Evolutionary conservation across 2,888 invertebrate species (phyloP).

Genomic region (Busseola fusca): DNA sequence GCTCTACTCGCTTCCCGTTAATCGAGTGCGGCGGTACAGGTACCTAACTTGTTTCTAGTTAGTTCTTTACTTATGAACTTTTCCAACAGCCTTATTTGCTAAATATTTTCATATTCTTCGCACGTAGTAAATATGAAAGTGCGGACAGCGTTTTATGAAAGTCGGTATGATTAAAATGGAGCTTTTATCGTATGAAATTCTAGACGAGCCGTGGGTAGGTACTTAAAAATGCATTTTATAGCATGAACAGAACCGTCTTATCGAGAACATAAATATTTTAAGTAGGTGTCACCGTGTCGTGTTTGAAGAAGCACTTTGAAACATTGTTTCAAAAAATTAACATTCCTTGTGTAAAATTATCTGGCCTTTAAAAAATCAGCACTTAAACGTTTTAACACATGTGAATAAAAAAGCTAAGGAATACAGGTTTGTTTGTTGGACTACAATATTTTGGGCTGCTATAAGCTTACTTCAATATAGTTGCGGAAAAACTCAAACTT

Average conservation of each 20-base stretch:
- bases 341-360: too few relatives aligned
- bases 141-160: conserved; percentile 26
- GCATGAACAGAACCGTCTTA: not conserved
- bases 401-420: not conserved
- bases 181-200: conserved; percentile 36
- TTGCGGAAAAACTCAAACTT: too few relatives aligned
- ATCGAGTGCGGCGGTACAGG: too few relatives aligned
- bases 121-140: conserved; percentile 46
- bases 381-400: too few relatives aligned
- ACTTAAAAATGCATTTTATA: conserved; percentile 27
- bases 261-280: not conserved
- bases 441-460: not conserved
- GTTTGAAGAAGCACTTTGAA: not conserved
- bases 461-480: too few relatives aligned
- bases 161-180: conserved; percentile 33
- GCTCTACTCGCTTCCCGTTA: not conserved
- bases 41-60: too few relatives aligned
- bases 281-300: not conserved
- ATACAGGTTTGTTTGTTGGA: not conserved
- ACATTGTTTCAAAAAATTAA: too few relatives aligned
- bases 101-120: conserved; percentile 28
- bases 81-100: conserved; percentile 1
- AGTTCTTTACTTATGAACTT: not conserved
- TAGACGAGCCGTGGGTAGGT: not conserved
- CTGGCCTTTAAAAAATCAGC: too few relatives aligned